phyloP scores from a whole-genome alignment of 30 jellyfish, hydroid and myxozoan genomes.

The Rhopilema esculentum region DNA sequence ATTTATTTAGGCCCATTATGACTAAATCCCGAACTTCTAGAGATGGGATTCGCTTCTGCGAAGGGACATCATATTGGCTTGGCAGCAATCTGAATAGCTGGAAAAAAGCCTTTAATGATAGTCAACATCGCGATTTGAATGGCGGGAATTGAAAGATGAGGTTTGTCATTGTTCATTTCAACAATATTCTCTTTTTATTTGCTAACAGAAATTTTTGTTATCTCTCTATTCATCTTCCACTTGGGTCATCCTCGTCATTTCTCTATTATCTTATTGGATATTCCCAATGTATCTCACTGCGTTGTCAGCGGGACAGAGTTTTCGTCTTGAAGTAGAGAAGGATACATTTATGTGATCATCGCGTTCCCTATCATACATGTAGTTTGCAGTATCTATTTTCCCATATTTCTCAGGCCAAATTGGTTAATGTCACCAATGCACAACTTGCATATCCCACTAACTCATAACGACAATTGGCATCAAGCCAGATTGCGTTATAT shows the following conservation, averaged over 20 bases:
- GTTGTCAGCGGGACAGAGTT: too few species aligned
- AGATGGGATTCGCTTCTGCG: conserved; percentile 82
- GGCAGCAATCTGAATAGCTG: conserved; percentile 89
- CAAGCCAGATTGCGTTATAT: too few species aligned
- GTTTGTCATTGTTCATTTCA: neutral
- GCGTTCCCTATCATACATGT: too few species aligned
- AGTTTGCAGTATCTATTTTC: too few species aligned
- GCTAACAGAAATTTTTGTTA: neutral
- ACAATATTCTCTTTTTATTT: neutral
- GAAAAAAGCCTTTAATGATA: conserved; percentile 68
- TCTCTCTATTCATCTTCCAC: neutral
- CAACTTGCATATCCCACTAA: too few species aligned
- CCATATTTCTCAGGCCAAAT: too few species aligned
- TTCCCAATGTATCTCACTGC: too few species aligned
- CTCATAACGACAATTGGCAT: too few species aligned
- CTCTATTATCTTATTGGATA: too few species aligned
- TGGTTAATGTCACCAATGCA: too few species aligned
- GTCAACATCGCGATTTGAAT: conserved; percentile 78
- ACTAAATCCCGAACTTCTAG: conserved; percentile 80
- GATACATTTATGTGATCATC: too few species aligned
- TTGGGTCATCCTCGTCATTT: neutral
- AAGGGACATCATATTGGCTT: conserved; percentile 90
- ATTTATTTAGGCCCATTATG: conserved; percentile 86
- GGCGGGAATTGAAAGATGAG: conserved; percentile 60
- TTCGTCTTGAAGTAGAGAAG: too few species aligned